Base-by-base conservation (phyloP, 2,888 invertebrate species). In the Cremastinae sp. region DNA sequence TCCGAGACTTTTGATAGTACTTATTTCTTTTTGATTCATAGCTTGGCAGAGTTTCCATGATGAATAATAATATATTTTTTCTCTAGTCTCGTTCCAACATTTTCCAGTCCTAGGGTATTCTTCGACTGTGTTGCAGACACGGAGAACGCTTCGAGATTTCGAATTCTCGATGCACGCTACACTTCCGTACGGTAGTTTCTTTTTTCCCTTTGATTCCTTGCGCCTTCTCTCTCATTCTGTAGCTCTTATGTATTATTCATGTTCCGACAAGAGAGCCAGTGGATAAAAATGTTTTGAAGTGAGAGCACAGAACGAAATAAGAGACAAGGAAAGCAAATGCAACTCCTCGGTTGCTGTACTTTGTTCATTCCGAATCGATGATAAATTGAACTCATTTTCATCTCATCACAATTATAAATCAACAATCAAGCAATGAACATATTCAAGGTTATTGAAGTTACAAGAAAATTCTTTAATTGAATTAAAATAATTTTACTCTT, bases 141-240 rank as follows among this genome's bases (percentile, higher is more conserved):
- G 10, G 41, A 47, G 47, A 28, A 45, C 20, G 22, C 75, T 69
- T 71, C 61, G 65, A 75, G 78, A 81, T 80, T 84, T 83, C 72
- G 80, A 83, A 86, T 86, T 87, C 85, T 79, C 80, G 74, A 68
- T 82, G 81, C 80, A 80, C 79, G 62, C 70, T 74, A 18, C 53
- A 12, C 45, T 28, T 70, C 41, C 22, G 61, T 76, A 41, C 62
- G 22, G 58, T 8, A 35, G 39, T 18, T 41, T 49, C 47, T 59
- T 41, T 8, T 58, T 49, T 58, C 41, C 10, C 59, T 41, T 51
- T 62, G 64, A 64, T 18, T 69, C 41, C 71, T 45, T 68, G 62
- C 68, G 61, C 74, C 56, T 61, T 58, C 66, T 78, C 49, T 18
- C 53, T 51, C 75, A 47, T 58, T 70, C 45, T 37, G 53, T 28